Conservation (phyloP, 2,888 invertebrate genomes). For the Steromphala cineraria region DNA sequence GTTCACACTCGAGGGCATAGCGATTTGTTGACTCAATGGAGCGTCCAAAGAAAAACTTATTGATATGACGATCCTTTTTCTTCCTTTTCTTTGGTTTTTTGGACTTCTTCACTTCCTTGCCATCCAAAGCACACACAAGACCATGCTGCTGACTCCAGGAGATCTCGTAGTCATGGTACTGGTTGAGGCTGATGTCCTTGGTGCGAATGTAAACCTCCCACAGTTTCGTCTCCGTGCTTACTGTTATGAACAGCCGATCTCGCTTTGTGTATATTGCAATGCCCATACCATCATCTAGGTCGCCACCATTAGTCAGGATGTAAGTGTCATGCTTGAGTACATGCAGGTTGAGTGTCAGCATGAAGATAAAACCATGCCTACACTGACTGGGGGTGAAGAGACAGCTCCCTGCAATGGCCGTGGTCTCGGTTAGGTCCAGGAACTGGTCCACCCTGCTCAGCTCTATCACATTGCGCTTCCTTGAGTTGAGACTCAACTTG, state of each 20-base stretch:
- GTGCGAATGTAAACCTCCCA: constrained; percentile 42
- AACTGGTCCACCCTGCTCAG: neutral
- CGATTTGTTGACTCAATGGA: neutral
- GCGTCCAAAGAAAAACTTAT: constrained; percentile 14
- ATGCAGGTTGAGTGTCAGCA: constrained; percentile 36
- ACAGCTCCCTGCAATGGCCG: constrained; percentile 26
- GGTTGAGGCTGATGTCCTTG: constrained; percentile 16
- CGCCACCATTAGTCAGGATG: constrained; percentile 45
- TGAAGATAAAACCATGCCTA: constrained; percentile 40
- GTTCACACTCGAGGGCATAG: constrained; percentile 23
- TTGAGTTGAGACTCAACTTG: constrained; percentile 21
- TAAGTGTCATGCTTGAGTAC: constrained; percentile 40
- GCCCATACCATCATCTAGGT: constrained; percentile 35
- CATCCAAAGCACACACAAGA: neutral
- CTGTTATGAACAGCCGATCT: constrained; percentile 38
- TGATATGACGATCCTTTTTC: neutral
- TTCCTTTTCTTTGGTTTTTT: neutral
- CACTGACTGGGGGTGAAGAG: constrained; percentile 45
- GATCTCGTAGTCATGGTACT: constrained; percentile 29
- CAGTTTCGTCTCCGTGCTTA: constrained; percentile 37
- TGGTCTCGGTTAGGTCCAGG: constrained; percentile 1
- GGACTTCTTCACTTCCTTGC: neutral
- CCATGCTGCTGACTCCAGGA: constrained; percentile 41
- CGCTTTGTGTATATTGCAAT: constrained; percentile 41
- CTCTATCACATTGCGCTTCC: constrained; percentile 11